Conservation (phyloP, 2,113 vertebrate genomes). For the Corythornis madagascariensis region DNA sequence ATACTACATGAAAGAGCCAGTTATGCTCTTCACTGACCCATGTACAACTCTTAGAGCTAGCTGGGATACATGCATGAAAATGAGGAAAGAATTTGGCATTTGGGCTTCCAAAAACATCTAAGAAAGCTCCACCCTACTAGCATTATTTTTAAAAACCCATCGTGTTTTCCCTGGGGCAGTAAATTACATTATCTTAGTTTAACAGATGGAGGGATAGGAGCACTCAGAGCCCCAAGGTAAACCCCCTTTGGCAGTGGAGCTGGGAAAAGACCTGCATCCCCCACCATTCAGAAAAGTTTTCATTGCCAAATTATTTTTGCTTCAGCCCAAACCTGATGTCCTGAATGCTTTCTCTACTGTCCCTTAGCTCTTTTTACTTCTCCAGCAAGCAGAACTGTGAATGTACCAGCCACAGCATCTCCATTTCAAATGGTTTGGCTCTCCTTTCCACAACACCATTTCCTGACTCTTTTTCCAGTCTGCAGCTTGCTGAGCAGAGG, state of each 20-base stretch:
- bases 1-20: not conserved
- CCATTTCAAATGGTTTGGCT: conserved; percentile 31
- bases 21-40: not conserved
- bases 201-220: not conserved
- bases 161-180: not conserved
- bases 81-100: conserved; percentile 28
- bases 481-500: conserved; percentile 28
- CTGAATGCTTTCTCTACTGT: not conserved
- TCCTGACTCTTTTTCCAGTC: conserved; percentile 45
- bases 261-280: not conserved
- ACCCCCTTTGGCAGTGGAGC: not conserved
- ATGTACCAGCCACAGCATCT: not conserved
- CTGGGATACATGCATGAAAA: not conserved
- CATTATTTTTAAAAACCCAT: not conserved
- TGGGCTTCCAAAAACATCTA: conserved; percentile 25
- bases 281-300: not conserved
- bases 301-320: not conserved
- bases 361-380: not conserved
- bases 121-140: conserved; percentile 9
- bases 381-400: not conserved
- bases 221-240: not conserved
- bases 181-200: conserved; percentile 3
- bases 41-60: conserved; percentile 1
- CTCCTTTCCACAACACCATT: not conserved
- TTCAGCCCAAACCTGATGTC: not conserved